Conservation (phyloP, 2,888 invertebrate genomes). For the Himalopsyche japonica region DNA sequence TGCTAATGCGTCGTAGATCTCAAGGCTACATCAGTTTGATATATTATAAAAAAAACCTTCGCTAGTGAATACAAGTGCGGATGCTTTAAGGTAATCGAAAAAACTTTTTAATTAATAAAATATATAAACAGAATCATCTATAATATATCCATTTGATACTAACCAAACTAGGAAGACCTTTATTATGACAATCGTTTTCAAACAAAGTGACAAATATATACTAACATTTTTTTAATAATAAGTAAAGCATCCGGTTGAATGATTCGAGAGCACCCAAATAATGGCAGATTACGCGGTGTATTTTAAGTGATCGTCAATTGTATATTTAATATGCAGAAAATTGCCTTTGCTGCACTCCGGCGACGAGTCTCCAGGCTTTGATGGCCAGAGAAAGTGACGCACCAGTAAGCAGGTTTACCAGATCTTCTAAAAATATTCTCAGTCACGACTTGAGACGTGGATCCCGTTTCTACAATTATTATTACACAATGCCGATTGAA, state of each 20-base stretch:
- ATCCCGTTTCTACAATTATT: not conserved
- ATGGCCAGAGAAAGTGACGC: not conserved
- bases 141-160: no score
- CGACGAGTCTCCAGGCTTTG: not conserved
- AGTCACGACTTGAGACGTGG: not conserved
- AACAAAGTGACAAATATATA: no score
- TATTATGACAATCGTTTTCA: not conserved
- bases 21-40: no score
- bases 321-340: not conserved
- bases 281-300: not conserved
- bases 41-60: no score
- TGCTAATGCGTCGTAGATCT: no score
- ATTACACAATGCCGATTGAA: not conserved
- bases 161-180: not conserved
- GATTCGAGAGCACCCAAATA: not conserved
- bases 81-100: no score
- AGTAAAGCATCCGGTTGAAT: not conserved
- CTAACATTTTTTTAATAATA: not conserved
- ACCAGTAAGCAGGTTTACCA: not conserved
- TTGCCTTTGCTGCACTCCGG: not conserved
- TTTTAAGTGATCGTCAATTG: not conserved
- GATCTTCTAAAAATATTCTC: not conserved
- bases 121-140: no score
- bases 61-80: no score
- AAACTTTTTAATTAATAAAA: no score